phyloP scores from a whole-genome alignment of 2,888 invertebrate species.

The Dicyrtoma fusca region DNA sequence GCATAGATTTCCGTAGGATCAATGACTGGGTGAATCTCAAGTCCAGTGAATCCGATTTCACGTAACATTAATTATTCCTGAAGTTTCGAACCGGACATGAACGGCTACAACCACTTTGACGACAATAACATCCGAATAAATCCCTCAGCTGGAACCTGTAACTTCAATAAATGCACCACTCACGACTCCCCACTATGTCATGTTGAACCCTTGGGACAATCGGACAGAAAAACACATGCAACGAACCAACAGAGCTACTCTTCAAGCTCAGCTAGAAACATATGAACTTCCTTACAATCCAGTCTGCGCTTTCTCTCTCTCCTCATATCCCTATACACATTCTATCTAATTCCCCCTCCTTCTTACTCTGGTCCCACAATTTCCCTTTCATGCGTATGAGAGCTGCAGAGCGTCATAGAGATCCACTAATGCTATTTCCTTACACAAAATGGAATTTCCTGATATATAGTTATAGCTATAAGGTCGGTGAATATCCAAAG shows the following conservation, averaged over 20 bases:
- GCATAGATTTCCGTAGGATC: slow-evolving; percentile 14
- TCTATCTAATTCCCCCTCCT: background rate
- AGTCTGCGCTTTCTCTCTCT: background rate
- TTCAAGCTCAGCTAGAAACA: background rate
- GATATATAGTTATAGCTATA: no score
- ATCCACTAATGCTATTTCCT: no score
- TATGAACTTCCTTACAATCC: no score
- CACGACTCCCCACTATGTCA: slow-evolving; percentile 29
- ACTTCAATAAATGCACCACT: slow-evolving; percentile 33
- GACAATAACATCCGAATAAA: slow-evolving; percentile 37
- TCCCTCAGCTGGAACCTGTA: slow-evolving; percentile 34
- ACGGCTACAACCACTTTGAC: slow-evolving; percentile 27
- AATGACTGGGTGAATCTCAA: slow-evolving; percentile 1
- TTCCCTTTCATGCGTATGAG: no score
- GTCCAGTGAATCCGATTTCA: slow-evolving; percentile 33
- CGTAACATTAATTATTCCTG: slow-evolving; percentile 39
- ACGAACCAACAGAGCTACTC: background rate
- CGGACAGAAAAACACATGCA: slow-evolving; percentile 6
- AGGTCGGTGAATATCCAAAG: no score
- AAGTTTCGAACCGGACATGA: slow-evolving; percentile 29
- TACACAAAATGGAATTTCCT: no score
- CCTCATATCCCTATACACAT: slow-evolving; percentile 10
- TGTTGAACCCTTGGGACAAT: slow-evolving; percentile 8
- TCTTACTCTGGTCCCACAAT: no score
- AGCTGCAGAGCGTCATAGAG: no score